phyloP scores from a whole-genome alignment of 2,113 vertebrate genomes.

The Psilopsiagon aurifrons region DNA sequence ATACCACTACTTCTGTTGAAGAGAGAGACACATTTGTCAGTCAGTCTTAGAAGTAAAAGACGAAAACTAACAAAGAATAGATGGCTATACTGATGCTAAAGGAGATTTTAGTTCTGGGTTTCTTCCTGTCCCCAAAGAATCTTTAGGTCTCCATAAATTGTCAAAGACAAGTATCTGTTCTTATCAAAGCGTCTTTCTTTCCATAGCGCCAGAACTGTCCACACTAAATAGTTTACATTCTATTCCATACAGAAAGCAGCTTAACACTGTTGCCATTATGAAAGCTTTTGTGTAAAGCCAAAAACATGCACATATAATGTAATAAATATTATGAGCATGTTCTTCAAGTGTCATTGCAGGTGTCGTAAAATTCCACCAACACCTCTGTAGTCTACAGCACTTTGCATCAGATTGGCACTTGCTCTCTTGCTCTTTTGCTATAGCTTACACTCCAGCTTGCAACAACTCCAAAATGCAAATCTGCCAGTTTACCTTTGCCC shows the following conservation, averaged over 20 bases:
- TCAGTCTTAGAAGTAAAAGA: background rate
- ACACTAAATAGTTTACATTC: background rate
- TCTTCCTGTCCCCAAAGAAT: background rate
- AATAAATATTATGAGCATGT: background rate
- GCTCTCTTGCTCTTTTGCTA: background rate
- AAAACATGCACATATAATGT: background rate
- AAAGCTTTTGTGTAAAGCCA: background rate
- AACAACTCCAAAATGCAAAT: background rate
- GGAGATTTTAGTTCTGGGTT: background rate
- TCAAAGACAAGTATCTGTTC: background rate
- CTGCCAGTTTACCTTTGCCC: background rate
- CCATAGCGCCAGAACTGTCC: background rate
- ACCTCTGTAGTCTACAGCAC: background rate
- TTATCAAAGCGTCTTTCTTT: background rate
- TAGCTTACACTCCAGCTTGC: background rate
- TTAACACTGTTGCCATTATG: background rate
- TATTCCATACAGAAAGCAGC: background rate
- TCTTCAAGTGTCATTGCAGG: background rate
- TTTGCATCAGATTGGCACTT: background rate
- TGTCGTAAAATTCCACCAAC: background rate
- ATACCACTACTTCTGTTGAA: background rate
- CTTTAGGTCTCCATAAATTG: background rate
- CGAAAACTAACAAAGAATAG: background rate
- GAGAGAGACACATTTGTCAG: background rate
- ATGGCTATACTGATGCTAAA: background rate